A percentile compares a stretch with the other conserved stretches of the same genome.
These are phyloP conservation scores for Torymus tubicola DNA, from an alignment of 2,888 invertebrate species.

Conservation along the genomic window DNA sequence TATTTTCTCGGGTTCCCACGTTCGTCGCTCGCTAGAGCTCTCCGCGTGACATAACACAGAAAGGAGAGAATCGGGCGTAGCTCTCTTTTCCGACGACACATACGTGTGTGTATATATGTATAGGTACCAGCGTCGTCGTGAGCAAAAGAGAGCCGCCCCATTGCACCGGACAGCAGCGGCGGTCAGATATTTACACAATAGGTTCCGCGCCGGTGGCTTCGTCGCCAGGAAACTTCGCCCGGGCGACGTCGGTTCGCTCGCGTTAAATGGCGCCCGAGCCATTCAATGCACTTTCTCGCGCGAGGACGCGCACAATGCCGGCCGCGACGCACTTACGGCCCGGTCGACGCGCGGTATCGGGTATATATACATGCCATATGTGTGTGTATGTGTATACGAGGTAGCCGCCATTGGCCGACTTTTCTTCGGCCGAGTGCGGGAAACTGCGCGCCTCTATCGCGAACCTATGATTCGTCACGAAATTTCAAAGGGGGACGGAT, in stretches of 20 bases:
- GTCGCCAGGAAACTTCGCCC: slow-evolving; percentile 46
- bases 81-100: slow-evolving; percentile 12
- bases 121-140: too few species aligned
- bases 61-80: slow-evolving; percentile 26
- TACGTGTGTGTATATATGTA: too few species aligned
- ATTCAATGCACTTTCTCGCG: slow-evolving; percentile 52
- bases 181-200: slow-evolving; percentile 75
- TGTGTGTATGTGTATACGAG: not conserved
- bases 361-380: not conserved
- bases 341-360: slow-evolving; percentile 27
- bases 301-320: slow-evolving; percentile 41
- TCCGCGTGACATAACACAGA: slow-evolving; percentile 31
- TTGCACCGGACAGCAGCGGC: slow-evolving; percentile 70
- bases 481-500: slow-evolving; percentile 37
- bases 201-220: slow-evolving; percentile 64
- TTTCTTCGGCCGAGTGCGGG: slow-evolving; percentile 43
- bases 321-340: slow-evolving; percentile 20
- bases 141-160: slow-evolving; percentile 61
- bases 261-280: slow-evolving; percentile 50
- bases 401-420: slow-evolving; percentile 10
- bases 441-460: slow-evolving; percentile 48
- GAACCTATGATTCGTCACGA: slow-evolving; percentile 42
- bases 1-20: slow-evolving; percentile 42
- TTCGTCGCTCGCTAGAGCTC: slow-evolving; percentile 1
- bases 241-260: not conserved